Evolutionary conservation across 1,140 invertebrate species (phyloP), one percentile per base, ranked within the genome.

Genomic region (Dolichoris vasculosae): DNA sequence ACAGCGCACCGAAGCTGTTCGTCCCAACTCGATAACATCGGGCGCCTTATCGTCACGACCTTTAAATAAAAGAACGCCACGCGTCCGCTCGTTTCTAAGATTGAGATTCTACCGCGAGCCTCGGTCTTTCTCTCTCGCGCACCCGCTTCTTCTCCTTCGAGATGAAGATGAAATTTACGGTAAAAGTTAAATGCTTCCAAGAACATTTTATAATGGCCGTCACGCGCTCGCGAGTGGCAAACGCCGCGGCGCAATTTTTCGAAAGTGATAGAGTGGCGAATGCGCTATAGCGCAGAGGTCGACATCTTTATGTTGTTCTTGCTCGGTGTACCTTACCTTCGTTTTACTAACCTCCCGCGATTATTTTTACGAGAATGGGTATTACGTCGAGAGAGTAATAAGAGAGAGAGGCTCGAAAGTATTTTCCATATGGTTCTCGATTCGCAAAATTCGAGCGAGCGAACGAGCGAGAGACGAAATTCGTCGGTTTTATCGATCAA

Each of bases 21-120:
- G 71, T 84, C 81, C 55, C 48, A 20, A 35, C 63, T 67, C 26
- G 67, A 83, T 76, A 76, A 8, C 51, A 86, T 83, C 73, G 38
- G n/a, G 85, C 71, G 35, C 55, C 40, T 88, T 89, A 90, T 89
- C 89, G 86, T 69, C 67, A 81, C 87, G 86, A 87, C 87, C 88
- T 89, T 89, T 89, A 86, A 88, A 88, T 89, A 88, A 88, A 89
- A 88, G 87, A 89, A 83, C 88, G 88, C 88, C 88, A 89, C 88
- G 89, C 85, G 88, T 83, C 55, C 55, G 20, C 23, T 59, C 88
- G 69, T 77, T 75, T 87, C 86, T 84, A 85, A 51, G 75, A 76
- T 76, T 76, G 46, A 76, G 43, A 76, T 76, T 76, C 46, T 38
- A 43, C 23, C 38, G 69, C n/a, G 9, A 4, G 4, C 35, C 17